phyloP scores from a whole-genome alignment of 2,113 vertebrate genomes.

The Centrocercus urophasianus region DNA sequence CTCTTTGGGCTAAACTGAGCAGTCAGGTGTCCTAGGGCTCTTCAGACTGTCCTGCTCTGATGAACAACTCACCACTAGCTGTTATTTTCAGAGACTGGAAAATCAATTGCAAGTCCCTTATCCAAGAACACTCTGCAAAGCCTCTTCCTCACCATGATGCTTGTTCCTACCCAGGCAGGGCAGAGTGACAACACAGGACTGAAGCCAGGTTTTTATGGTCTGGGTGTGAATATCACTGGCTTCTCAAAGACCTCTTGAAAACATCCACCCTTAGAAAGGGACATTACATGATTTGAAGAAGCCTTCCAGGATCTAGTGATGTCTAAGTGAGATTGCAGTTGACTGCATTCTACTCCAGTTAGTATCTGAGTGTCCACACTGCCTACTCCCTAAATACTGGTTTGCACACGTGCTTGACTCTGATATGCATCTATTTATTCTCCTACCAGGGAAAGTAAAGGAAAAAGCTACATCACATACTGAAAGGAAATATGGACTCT shows the following conservation, averaged over 20 bases:
- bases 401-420: background rate
- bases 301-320: background rate
- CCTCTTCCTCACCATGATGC: background rate
- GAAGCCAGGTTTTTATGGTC: background rate
- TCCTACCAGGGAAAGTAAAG: background rate
- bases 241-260: background rate
- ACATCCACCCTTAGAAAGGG: background rate
- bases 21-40: background rate
- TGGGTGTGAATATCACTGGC: background rate
- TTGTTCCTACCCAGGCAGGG: background rate
- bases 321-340: background rate
- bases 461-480: background rate
- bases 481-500: background rate
- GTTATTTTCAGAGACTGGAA: background rate
- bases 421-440: background rate
- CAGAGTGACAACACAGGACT: background rate
- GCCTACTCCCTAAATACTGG: accelerated
- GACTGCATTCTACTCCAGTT: background rate
- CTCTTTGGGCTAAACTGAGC: background rate
- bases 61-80: background rate
- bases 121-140: background rate
- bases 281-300: background rate
- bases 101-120: background rate
- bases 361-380: background rate
- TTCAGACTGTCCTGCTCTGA: background rate